Conservation (phyloP, 2,888 invertebrate genomes). For the Mechanitis mazaeus region DNA sequence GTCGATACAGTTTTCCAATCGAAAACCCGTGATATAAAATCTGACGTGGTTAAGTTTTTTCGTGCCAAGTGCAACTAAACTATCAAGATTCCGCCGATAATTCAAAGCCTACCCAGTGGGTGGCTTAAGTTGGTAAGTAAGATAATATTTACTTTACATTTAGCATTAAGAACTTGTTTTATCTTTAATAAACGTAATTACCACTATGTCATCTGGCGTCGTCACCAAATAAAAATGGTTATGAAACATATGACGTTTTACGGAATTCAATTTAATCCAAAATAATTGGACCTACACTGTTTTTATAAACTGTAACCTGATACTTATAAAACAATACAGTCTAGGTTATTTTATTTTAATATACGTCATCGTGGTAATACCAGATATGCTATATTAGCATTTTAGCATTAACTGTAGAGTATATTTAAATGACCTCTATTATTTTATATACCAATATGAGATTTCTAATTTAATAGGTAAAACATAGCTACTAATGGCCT, state of each 20-base stretch:
- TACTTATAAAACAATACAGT: conserved; percentile 18
- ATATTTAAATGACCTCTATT: no score
- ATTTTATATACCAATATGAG: no score
- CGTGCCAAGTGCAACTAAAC: conserved; percentile 79
- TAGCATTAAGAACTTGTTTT: conserved; percentile 11
- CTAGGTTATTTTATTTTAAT: conserved; percentile 35
- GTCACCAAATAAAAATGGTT: conserved; percentile 14
- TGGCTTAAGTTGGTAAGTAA: conserved; percentile 83
- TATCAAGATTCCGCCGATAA: conserved; percentile 89
- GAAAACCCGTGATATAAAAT: conserved; percentile 65
- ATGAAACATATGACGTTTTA: conserved; percentile 18
- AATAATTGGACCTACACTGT: no score
- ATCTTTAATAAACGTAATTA: conserved; percentile 14
- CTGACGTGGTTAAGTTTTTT: conserved; percentile 70
- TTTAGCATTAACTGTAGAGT: not conserved
- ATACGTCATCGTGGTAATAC: conserved; percentile 38
- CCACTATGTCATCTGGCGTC: conserved; percentile 4
- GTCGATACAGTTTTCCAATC: conserved; percentile 65
- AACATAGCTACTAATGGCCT: no score
- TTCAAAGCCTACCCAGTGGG: conserved; percentile 87
- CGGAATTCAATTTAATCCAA: no score
- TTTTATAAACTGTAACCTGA: no score
- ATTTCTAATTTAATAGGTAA: no score
- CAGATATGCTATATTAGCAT: not conserved
- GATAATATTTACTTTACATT: conserved; percentile 17